Evolutionary conservation across 2,113 vertebrate genomes (phyloP).

Genomic region (Phaethon lepturus): DNA sequence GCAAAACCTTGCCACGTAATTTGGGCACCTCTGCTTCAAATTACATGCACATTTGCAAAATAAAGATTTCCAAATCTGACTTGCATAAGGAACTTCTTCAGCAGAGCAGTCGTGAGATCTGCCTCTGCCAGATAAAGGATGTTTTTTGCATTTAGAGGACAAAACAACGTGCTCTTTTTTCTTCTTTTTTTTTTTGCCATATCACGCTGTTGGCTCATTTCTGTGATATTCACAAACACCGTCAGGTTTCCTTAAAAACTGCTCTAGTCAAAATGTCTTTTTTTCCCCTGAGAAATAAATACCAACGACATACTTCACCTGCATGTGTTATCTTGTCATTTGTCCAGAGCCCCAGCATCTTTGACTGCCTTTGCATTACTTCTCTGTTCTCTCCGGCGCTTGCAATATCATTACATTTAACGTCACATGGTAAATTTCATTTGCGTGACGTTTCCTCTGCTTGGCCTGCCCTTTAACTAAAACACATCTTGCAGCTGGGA

Average conservation of each 20-base stretch:
- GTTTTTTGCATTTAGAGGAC: neutral
- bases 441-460: fast-evolving
- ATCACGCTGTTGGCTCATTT: neutral
- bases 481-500: neutral
- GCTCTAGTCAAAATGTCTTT: neutral
- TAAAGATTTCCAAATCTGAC: neutral
- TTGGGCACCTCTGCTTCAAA: neutral
- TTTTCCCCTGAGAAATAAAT: neutral
- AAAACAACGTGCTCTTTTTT: neutral
- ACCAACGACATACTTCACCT: neutral
- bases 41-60: neutral
- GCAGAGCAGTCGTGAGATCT: neutral
- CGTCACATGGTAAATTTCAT: neutral
- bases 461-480: neutral
- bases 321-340: neutral
- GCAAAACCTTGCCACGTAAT: neutral
- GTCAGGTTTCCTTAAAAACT: neutral
- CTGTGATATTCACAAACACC: neutral
- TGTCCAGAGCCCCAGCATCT: neutral
- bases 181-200: neutral
- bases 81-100: neutral
- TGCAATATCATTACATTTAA: neutral
- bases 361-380: neutral
- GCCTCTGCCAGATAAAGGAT: neutral
- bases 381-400: neutral